phyloP scores from a whole-genome alignment of 2,113 vertebrate genomes.

The Irena cyanogastra region DNA sequence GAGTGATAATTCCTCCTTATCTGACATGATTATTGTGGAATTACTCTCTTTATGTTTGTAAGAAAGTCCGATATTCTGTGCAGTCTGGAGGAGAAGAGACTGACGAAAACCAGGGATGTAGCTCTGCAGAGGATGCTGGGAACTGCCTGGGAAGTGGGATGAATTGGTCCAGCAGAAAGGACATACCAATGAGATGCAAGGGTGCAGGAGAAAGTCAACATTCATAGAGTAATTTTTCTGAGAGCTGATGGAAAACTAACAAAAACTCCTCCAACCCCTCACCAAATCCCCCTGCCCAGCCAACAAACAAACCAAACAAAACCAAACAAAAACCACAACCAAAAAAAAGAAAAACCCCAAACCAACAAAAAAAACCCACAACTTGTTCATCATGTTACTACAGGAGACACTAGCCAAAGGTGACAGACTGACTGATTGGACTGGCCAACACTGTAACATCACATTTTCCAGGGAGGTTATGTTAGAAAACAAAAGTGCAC shows the following conservation, averaged over 20 bases:
- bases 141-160: neutral
- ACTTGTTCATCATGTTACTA: neutral
- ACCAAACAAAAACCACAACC: neutral
- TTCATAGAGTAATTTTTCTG: neutral
- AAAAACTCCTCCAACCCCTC: neutral
- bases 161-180: neutral
- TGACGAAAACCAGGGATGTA: neutral
- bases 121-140: neutral
- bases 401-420: neutral
- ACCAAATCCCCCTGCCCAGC: fast-evolving
- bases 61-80: neutral
- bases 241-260: neutral
- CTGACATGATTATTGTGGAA: neutral
- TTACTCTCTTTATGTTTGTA: neutral
- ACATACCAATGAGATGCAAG: neutral
- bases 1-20: neutral
- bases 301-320: neutral
- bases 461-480: neutral
- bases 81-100: neutral
- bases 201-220: neutral
- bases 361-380: too few relatives aligned
- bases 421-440: neutral
- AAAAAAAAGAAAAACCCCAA: neutral
- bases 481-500: neutral
- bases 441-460: neutral